phyloP scores from a whole-genome alignment of 2,888 invertebrate species.

The Drosophila kanekoi region DNA sequence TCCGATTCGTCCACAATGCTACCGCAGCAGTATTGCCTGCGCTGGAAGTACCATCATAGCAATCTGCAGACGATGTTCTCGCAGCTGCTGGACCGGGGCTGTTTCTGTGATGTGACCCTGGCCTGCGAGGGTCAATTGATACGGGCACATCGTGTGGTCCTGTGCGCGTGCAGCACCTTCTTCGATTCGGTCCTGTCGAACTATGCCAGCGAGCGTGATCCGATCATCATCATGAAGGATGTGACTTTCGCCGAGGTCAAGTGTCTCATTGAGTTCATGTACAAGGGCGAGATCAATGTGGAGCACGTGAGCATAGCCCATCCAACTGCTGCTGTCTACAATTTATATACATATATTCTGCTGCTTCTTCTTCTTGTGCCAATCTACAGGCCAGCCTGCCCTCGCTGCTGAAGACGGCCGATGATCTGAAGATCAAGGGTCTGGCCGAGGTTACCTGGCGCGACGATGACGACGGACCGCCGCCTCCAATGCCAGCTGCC shows the following conservation, averaged over 20 bases:
- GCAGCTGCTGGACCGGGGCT: constrained; percentile 93
- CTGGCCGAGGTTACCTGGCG: constrained; percentile 95
- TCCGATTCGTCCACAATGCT: constrained; percentile 86
- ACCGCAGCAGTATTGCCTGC: constrained; percentile 94
- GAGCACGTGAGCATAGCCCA: constrained; percentile 90
- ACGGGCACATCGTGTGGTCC: constrained; percentile 91
- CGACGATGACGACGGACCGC: constrained; percentile 80
- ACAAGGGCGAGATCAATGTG: constrained; percentile 97
- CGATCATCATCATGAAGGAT: constrained; percentile 94
- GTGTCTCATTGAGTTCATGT: constrained; percentile 97
- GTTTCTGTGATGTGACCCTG: constrained; percentile 95
- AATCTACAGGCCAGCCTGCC: constrained; percentile 91
- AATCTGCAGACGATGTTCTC: constrained; percentile 96
- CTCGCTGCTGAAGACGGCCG: constrained; percentile 95
- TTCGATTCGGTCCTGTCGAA: constrained; percentile 94
- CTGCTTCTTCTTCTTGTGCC: no score
- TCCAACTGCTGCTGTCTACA: not conserved
- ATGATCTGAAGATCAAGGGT: constrained; percentile 96
- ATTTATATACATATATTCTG: constrained; percentile 59
- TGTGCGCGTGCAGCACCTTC: constrained; percentile 96
- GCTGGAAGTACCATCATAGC: constrained; percentile 97
- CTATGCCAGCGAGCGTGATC: constrained; percentile 91
- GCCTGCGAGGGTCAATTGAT: constrained; percentile 94
- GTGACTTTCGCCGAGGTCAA: constrained; percentile 95
- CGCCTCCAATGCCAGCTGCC: constrained; percentile 73